A percentile compares a stretch with the other conserved stretches of the same genome.
Conservation (phyloP, 2,888 invertebrate species). For the Zelleria hepariella region DNA sequence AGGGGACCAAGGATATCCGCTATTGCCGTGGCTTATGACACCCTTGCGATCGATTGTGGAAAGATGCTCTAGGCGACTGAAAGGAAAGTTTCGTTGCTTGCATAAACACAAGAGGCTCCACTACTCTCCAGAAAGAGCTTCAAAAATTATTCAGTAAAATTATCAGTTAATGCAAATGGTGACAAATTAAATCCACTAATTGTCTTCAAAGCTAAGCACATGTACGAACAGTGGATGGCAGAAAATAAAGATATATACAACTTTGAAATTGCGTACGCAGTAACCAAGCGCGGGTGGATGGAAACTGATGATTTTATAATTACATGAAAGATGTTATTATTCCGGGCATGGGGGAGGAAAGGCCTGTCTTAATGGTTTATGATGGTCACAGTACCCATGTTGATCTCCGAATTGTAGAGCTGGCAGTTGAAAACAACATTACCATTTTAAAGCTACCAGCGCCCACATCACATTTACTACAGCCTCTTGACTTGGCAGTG, state of each 20-base stretch:
- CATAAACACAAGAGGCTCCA: not conserved
- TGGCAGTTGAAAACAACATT: conserved; percentile 14
- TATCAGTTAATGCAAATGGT: conserved; percentile 13
- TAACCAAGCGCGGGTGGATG: conserved; percentile 21
- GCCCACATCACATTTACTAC: conserved; percentile 21
- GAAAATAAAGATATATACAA: conserved; percentile 15
- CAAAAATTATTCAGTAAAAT: not conserved
- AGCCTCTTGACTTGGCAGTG: conserved; percentile 19
- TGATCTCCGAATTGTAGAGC: conserved; percentile 14
- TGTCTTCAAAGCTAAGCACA: conserved; percentile 18
- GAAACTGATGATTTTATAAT: conserved; percentile 26
- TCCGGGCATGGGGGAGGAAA: conserved; percentile 20
- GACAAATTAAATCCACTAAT: conserved; percentile 16
- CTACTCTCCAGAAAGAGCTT: not conserved
- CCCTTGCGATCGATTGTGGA: not conserved
- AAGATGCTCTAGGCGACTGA: not conserved
- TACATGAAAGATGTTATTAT: conserved; percentile 25
- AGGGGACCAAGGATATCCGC: too few species aligned
- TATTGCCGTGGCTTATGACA: too few species aligned
- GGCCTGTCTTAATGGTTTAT: conserved; percentile 26
- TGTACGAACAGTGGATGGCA: conserved; percentile 22
- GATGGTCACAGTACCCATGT: conserved; percentile 28
- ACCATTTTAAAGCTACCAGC: conserved; percentile 23
- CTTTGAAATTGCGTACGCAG: conserved; percentile 20
- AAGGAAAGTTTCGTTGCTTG: not conserved